phyloP scores from a whole-genome alignment of 2,888 invertebrate genomes.

The Xanthostigma xanthostigma region DNA sequence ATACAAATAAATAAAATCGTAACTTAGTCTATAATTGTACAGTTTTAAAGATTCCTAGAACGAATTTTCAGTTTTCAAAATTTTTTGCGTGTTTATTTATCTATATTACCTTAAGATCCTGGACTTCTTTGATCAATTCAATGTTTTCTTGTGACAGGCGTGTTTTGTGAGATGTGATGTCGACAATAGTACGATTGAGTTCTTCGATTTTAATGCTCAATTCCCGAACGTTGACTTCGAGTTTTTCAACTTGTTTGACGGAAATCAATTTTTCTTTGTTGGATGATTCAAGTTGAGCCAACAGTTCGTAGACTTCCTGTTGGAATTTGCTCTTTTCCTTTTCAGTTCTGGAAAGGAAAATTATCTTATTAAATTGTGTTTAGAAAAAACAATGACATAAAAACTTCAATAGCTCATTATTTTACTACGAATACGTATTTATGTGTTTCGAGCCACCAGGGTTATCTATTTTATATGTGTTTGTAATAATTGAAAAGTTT shows the following conservation, averaged over 20 bases:
- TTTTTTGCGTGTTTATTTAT: background rate
- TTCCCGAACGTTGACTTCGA: conserved; percentile 85
- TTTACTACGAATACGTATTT: too few relatives aligned
- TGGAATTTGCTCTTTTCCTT: conserved; percentile 98
- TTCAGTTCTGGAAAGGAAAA: conserved; percentile 61
- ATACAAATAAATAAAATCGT: too few relatives aligned
- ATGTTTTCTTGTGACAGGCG: conserved; percentile 90
- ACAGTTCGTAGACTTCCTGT: conserved; percentile 93
- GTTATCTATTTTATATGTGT: too few relatives aligned
- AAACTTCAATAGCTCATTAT: too few relatives aligned
- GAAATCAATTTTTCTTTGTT: conserved; percentile 82
- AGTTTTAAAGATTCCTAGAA: too few relatives aligned
- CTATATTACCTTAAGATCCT: conserved; percentile 68
- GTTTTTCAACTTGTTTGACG: conserved; percentile 72
- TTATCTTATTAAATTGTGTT: too few relatives aligned
- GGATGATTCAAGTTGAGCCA: conserved; percentile 86
- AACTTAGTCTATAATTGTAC: too few relatives aligned
- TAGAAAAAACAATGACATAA: too few relatives aligned
- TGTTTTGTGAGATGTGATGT: conserved; percentile 93
- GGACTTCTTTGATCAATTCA: conserved; percentile 87
- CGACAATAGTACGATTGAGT: conserved; percentile 91
- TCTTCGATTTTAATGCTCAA: conserved; percentile 92
- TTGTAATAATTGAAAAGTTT: too few relatives aligned
- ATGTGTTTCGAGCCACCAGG: too few relatives aligned
- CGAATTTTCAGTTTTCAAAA: background rate